Percentiles rank a stretch among this genome's conserved stretches.
Evolutionary conservation across 2,888 invertebrate genomes (phyloP).

Genomic region (Nomada fucata): DNA sequence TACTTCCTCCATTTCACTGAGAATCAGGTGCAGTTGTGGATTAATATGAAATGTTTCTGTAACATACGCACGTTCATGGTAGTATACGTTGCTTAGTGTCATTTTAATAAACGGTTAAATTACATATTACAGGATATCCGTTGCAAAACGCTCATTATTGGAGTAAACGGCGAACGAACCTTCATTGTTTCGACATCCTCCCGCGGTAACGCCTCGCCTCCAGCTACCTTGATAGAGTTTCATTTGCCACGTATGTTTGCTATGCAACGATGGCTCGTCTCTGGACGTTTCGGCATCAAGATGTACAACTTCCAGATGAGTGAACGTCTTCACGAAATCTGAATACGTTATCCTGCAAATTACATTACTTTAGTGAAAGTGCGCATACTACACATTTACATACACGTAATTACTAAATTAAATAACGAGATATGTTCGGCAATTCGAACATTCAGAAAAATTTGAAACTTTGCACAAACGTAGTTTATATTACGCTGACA

Average conservation of each 20-base stretch:
- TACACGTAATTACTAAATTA: no score
- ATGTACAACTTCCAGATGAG: conserved; percentile 93
- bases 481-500: no score
- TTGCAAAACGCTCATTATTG: conserved; percentile 30
- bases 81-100: background rate
- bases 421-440: no score
- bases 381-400: no score
- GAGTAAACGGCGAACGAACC: conserved; percentile 82
- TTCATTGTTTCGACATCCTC: conserved; percentile 95
- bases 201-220: conserved; percentile 94
- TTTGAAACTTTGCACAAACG: no score
- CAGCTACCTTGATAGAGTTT: conserved; percentile 94
- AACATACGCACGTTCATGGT: conserved; percentile 59
- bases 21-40: conserved; percentile 92
- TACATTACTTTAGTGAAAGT: background rate
- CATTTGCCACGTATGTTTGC: conserved; percentile 94
- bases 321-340: conserved; percentile 93
- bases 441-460: no score
- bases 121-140: conserved; percentile 34
- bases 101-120: conserved; percentile 11
- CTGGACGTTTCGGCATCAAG: conserved; percentile 94
- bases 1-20: conserved; percentile 92
- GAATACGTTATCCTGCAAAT: conserved; percentile 90
- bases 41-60: conserved; percentile 96
- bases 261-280: conserved; percentile 92